Percentiles rank a stretch among this genome's conserved stretches.
These are phyloP conservation scores for Grus americana DNA, from an alignment of 2,113 vertebrate genomes.

Conservation along the genomic window DNA sequence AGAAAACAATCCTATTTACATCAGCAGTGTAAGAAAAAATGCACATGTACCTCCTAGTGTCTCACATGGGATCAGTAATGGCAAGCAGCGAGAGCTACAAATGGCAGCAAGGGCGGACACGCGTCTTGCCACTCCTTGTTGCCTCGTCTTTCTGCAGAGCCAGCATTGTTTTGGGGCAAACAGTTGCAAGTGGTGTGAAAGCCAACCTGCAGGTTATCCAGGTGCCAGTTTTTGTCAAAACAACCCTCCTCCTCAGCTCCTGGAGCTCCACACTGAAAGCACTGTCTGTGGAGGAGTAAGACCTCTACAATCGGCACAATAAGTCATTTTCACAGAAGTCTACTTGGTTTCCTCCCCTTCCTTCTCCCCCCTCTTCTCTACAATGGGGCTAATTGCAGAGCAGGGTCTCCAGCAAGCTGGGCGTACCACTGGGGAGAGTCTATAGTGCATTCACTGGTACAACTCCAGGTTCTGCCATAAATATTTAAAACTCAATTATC, in stretches of 20 bases:
- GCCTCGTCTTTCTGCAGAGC: not conserved
- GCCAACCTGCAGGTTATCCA: not conserved
- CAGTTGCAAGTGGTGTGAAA: not conserved
- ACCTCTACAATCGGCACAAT: not conserved
- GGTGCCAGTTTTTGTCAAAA: not conserved
- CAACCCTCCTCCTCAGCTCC: not conserved
- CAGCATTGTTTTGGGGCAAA: not conserved
- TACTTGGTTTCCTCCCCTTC: not conserved
- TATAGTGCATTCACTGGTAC: not conserved
- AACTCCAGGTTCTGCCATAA: not conserved
- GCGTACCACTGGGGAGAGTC: not conserved
- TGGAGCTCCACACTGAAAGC: not conserved
- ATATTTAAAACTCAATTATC: slow-evolving; percentile 37
- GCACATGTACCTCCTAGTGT: not conserved
- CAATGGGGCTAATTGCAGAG: not conserved
- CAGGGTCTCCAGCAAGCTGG: not conserved
- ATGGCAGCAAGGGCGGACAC: not conserved
- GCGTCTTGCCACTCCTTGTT: not conserved
- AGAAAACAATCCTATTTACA: not conserved
- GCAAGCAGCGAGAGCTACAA: not conserved
- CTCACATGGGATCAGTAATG: not conserved
- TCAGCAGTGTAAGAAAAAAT: not conserved
- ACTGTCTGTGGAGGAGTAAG: not conserved
- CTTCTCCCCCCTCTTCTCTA: not conserved
- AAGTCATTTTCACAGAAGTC: not conserved